A percentile compares a stretch with the other conserved stretches of the same genome.
These are phyloP conservation scores for Protaetia brevitarsis DNA, from an alignment of 1,140 invertebrate genomes.

Conservation along the genomic window DNA sequence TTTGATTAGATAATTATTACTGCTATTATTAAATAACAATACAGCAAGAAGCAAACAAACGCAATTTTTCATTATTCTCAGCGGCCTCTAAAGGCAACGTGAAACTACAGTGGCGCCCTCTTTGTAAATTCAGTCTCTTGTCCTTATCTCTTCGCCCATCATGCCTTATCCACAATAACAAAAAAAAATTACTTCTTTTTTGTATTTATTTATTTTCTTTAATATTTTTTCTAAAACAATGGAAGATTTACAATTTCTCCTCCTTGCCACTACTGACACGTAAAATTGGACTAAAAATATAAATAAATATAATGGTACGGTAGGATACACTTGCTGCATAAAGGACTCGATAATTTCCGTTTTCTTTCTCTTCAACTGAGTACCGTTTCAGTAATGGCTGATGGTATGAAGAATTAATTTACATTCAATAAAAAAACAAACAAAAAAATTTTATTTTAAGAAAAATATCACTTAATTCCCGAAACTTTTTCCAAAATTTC, in stretches of 20 bases:
- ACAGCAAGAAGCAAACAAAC: no score
- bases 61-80: no score
- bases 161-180: not conserved
- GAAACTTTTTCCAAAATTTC: no score
- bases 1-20: no score
- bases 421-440: not conserved
- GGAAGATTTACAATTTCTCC: not conserved
- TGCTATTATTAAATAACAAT: no score
- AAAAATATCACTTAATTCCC: no score
- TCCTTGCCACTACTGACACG: conserved; percentile 9
- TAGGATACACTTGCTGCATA: not conserved
- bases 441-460: not conserved
- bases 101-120: no score
- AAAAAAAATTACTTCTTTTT: not conserved
- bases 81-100: no score
- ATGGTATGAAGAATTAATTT: not conserved
- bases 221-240: conserved; percentile 6
- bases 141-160: no score
- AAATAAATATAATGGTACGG: conserved; percentile 7
- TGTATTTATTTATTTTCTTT: not conserved
- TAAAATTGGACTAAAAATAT: conserved; percentile 17
- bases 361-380: not conserved
- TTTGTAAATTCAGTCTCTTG: no score
- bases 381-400: not conserved
- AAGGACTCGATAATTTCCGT: not conserved